Conservation (phyloP, 2,888 invertebrate genomes). For the Phaedon cochleariae region DNA sequence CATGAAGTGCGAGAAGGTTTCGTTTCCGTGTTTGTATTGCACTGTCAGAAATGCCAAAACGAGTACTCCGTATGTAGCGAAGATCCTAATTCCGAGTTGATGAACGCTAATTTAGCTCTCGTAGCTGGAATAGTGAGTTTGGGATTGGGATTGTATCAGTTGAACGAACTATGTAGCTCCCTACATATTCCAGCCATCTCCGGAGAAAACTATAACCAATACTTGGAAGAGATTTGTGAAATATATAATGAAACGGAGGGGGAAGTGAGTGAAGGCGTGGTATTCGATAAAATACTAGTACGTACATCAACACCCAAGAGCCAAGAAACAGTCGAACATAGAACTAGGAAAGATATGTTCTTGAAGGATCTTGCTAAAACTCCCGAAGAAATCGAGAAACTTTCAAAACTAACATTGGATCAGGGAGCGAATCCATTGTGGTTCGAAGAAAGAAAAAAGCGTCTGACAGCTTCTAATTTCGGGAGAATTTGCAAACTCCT, state of each 20-base stretch:
- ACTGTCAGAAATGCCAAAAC: conserved; percentile 40
- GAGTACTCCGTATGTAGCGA: conserved; percentile 45
- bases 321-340: conserved; percentile 21
- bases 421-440: conserved; percentile 45
- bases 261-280: conserved; percentile 21
- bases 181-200: conserved; percentile 43
- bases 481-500: conserved; percentile 46
- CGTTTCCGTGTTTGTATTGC: conserved; percentile 41
- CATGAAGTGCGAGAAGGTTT: conserved; percentile 46
- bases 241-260: conserved; percentile 40
- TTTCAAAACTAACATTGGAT: conserved; percentile 39
- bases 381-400: conserved; percentile 35
- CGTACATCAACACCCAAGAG: conserved; percentile 14
- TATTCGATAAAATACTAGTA: conserved; percentile 9
- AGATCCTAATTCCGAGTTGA: conserved; percentile 42
- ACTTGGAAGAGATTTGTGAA: conserved; percentile 42
- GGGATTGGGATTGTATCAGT: conserved; percentile 41
- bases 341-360: conserved; percentile 37
- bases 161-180: conserved; percentile 46
- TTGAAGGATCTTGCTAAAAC: conserved; percentile 37
- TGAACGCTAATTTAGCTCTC: conserved; percentile 46
- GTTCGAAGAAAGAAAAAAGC: conserved; percentile 46
- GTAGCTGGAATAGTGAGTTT: conserved; percentile 46
- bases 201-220: conserved; percentile 38
- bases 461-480: conserved; percentile 53